phyloP scores from a whole-genome alignment of 2,888 invertebrate genomes.

The Fragum sueziense region DNA sequence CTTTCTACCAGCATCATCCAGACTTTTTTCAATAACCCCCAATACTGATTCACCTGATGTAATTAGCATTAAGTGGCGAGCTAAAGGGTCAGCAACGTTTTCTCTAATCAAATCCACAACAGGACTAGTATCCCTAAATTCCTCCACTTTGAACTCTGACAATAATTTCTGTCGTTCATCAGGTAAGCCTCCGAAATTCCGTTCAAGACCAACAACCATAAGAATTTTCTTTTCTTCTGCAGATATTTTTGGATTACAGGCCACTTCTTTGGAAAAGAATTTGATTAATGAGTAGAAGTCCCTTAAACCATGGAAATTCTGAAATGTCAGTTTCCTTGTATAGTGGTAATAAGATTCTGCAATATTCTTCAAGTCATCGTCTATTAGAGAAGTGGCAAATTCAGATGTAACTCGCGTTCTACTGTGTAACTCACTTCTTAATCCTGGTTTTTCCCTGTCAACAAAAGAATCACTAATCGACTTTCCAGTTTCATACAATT shows the following conservation, averaged over 20 bases:
- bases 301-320: slow-evolving; percentile 65
- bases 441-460: not conserved
- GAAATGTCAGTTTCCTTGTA: slow-evolving; percentile 41
- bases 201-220: slow-evolving; percentile 61
- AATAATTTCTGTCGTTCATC: slow-evolving; percentile 47
- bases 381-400: slow-evolving; percentile 10
- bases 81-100: slow-evolving; percentile 59
- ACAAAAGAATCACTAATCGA: slow-evolving; percentile 62
- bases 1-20: slow-evolving; percentile 47
- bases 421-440: not conserved
- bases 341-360: slow-evolving; percentile 43
- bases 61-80: slow-evolving; percentile 66
- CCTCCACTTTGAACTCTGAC: slow-evolving; percentile 33
- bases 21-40: slow-evolving; percentile 56
- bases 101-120: slow-evolving; percentile 59
- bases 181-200: slow-evolving; percentile 69
- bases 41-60: slow-evolving; percentile 65
- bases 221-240: slow-evolving; percentile 27
- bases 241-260: not conserved
- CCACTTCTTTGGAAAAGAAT: slow-evolving; percentile 22
- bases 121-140: not conserved
- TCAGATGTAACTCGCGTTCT: not conserved
- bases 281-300: slow-evolving; percentile 63
- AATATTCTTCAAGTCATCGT: slow-evolving; percentile 33
- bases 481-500: slow-evolving; percentile 63